Evolutionary conservation across 53 echinoderm and acorn worm species (phyloP), one percentile per base, ranked within the genome.

Genomic region (Paracentrotus lividus): DNA sequence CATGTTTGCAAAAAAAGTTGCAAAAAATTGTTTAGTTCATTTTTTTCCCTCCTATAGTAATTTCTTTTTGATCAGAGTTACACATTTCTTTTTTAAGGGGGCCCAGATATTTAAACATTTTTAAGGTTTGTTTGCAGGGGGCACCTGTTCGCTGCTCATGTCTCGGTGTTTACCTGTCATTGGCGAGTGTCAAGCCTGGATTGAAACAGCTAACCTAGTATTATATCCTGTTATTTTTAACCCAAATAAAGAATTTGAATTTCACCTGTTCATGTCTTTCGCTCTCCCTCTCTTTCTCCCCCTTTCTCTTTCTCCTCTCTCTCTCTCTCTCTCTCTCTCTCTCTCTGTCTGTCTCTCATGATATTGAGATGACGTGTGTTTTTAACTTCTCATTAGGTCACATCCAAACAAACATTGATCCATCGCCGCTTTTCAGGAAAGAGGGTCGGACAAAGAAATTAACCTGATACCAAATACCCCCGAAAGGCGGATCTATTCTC

Each of bases 381-480:
- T 38, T 72, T 72, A 72, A 38, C 72, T 36, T 15, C 72, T 72
- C 72, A 72, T 72, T 38, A 14, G 36, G 15, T 18, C 38, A 32
- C 36, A 36, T 38, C 72, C 64, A 40, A 38, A 20, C 72, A 72
- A 72, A 32, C 72, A 36, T 57, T 18, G 52, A 3, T 12, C 52
- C 52, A 15, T 32, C 4, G 72, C 72, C 72, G 18, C 72, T 20
- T 40, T 10, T 18, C 72, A 72, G 72, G 72, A 40, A 72, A 72
- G 16, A 40, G 72, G 72, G 72, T 36, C 36, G 20, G 72, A 18
- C 27, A 49, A 85, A 49, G 51, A 85, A 47, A 85, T 85, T 29
- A 85, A 51, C 47, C 85, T 26, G n/a, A 85, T 51, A 85, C 85
- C 85, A 85, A 51, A 85, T 36, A 85, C 85, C 85, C 85, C 47